Percentiles rank a stretch among this genome's conserved stretches.
phyloP scores from a whole-genome alignment of 1,140 invertebrate species.

The Saccostrea echinata region DNA sequence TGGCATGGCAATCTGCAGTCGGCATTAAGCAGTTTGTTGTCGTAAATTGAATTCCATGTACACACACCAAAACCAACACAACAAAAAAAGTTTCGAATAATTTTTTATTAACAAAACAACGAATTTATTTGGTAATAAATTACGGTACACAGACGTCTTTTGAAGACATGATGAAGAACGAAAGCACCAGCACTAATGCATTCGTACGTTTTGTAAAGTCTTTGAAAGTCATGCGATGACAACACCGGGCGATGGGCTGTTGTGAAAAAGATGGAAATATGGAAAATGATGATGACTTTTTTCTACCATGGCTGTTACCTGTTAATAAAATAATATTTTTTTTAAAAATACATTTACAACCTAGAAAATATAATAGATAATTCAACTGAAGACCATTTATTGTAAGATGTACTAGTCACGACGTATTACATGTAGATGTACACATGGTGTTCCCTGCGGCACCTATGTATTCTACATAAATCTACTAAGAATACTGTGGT shows the following conservation, averaged over 20 bases:
- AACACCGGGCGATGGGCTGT: neutral
- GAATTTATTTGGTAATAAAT: neutral
- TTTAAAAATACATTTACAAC: neutral
- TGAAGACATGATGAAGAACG: neutral
- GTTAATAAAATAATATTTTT: neutral
- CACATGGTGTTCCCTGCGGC: neutral
- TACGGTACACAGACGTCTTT: neutral
- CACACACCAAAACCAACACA: neutral
- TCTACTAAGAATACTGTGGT: neutral
- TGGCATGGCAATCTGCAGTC: too few species aligned
- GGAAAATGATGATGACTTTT: neutral
- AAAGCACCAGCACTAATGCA: neutral
- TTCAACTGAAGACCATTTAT: too few species aligned
- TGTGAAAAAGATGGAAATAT: neutral
- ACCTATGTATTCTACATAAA: neutral
- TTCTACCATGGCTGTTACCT: neutral
- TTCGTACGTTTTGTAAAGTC: neutral
- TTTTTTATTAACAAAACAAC: constrained; percentile 28
- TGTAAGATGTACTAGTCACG: neutral
- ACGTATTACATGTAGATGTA: neutral
- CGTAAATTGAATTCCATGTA: too few species aligned
- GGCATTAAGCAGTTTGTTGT: too few species aligned
- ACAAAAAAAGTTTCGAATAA: neutral
- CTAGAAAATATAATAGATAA: too few species aligned
- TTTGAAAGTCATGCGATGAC: neutral